Conservation (phyloP, 64 coral and sea anemone species). For the Anthopleura sola region DNA sequence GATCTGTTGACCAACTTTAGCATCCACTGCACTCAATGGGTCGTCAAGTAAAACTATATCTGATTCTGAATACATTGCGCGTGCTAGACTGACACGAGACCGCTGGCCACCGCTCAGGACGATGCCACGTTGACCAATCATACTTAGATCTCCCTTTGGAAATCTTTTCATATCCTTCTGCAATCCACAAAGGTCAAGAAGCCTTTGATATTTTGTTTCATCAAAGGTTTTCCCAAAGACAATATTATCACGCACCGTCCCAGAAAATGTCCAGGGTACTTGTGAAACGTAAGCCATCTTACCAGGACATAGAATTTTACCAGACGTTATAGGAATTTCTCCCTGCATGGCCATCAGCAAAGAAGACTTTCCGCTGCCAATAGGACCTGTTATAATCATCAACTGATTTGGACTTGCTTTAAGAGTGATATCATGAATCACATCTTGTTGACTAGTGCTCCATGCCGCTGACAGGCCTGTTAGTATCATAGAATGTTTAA, state of each 20-base stretch:
- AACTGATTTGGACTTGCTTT: neutral
- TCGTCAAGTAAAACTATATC: constrained; percentile 30
- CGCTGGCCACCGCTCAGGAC: constrained; percentile 38
- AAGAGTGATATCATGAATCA: neutral
- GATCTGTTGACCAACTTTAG: neutral
- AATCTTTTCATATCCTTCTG: too few species aligned
- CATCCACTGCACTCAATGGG: constrained; percentile 1
- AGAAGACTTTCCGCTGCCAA: constrained; percentile 11
- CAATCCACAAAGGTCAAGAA: too few species aligned
- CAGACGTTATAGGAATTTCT: neutral
- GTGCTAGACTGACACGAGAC: neutral
- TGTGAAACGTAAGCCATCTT: neutral
- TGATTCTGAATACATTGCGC: constrained; percentile 23
- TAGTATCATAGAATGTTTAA: neutral
- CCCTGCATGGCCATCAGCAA: constrained; percentile 9
- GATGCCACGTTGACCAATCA: neutral
- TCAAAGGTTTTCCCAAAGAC: neutral
- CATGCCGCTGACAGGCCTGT: neutral
- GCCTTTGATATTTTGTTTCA: constrained; percentile 6
- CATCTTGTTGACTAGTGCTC: neutral
- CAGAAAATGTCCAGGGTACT: constrained; percentile 8
- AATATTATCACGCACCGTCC: neutral
- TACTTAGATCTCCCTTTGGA: too few species aligned
- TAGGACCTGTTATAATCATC: neutral
- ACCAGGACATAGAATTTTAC: too few species aligned